phyloP scores from a whole-genome alignment of 2,797 vertebrate genomes.

The Sus cebifrons region DNA sequence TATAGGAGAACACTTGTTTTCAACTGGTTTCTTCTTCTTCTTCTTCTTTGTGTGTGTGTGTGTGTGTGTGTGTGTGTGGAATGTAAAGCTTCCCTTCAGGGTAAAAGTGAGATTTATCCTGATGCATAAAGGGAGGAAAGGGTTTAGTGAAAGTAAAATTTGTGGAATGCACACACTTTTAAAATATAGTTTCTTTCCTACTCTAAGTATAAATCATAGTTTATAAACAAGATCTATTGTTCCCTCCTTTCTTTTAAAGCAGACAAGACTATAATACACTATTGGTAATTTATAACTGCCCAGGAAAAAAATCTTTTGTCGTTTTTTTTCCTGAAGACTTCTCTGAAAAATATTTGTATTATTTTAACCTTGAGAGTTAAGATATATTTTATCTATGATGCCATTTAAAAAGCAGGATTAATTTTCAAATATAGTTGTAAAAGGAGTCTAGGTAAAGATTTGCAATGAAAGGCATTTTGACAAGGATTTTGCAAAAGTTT shows the following conservation, averaged over 20 bases:
- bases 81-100: slow-evolving; percentile 75
- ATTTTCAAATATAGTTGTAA: slow-evolving; percentile 38
- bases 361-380: slow-evolving; percentile 24
- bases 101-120: slow-evolving; percentile 69
- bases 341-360: slow-evolving; percentile 49
- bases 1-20: slow-evolving; percentile 50
- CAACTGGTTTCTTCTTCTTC: slow-evolving; percentile 49
- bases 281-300: slow-evolving; percentile 67
- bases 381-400: slow-evolving; percentile 33
- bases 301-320: not conserved
- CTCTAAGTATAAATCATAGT: slow-evolving; percentile 53
- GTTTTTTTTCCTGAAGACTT: not conserved
- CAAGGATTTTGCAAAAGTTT: not conserved
- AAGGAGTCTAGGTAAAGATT: not conserved
- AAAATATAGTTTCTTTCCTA: slow-evolving; percentile 75
- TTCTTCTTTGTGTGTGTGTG: not conserved
- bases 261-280: slow-evolving; percentile 35
- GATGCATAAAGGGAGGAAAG: slow-evolving; percentile 61
- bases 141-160: slow-evolving; percentile 70
- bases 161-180: slow-evolving; percentile 62
- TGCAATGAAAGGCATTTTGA: not conserved
- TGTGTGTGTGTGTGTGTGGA: not conserved
- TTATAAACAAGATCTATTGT: slow-evolving; percentile 74
- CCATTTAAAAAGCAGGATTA: slow-evolving; percentile 22
- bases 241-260: slow-evolving; percentile 60